phyloP scores from a whole-genome alignment of 2,888 invertebrate genomes.

The Heteropelma amictum region DNA sequence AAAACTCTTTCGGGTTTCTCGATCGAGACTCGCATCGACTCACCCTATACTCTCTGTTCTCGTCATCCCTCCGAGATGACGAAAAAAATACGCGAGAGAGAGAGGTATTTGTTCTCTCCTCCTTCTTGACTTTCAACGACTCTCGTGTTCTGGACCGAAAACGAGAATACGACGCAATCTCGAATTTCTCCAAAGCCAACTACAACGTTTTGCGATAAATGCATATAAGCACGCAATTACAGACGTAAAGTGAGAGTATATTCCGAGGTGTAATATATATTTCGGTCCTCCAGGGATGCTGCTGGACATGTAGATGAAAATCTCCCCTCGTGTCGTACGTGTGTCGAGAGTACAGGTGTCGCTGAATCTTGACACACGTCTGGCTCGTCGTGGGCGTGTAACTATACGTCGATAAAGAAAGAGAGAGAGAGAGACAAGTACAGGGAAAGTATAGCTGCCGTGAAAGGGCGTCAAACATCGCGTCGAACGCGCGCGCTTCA shows the following conservation, averaged over 20 bases:
- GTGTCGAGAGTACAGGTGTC: slow-evolving; percentile 25
- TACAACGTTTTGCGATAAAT: too few species aligned
- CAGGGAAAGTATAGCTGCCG: not conserved
- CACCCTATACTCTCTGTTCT: slow-evolving; percentile 9
- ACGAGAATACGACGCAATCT: too few species aligned
- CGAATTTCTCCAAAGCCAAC: too few species aligned
- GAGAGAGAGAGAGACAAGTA: not conserved
- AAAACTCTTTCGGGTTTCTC: slow-evolving; percentile 49
- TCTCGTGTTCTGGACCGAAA: not conserved
- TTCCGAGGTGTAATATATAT: too few species aligned
- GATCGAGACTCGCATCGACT: slow-evolving; percentile 20
- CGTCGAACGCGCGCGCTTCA: not conserved
- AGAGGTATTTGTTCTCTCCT: slow-evolving; percentile 68
- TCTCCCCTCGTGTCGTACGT: not conserved
- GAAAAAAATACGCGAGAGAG: slow-evolving; percentile 67
- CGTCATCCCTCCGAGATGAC: slow-evolving; percentile 58
- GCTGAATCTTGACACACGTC: slow-evolving; percentile 40
- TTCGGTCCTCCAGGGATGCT: too few species aligned
- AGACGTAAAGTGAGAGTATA: too few species aligned
- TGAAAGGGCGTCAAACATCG: slow-evolving; percentile 29
- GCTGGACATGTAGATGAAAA: too few species aligned
- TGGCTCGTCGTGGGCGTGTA: slow-evolving; percentile 20
- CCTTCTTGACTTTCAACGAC: slow-evolving; percentile 54
- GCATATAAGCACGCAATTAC: too few species aligned
- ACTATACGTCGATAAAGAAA: not conserved